Conservation (phyloP, 1,140 invertebrate genomes). For the Temnothorax nylanderi region DNA sequence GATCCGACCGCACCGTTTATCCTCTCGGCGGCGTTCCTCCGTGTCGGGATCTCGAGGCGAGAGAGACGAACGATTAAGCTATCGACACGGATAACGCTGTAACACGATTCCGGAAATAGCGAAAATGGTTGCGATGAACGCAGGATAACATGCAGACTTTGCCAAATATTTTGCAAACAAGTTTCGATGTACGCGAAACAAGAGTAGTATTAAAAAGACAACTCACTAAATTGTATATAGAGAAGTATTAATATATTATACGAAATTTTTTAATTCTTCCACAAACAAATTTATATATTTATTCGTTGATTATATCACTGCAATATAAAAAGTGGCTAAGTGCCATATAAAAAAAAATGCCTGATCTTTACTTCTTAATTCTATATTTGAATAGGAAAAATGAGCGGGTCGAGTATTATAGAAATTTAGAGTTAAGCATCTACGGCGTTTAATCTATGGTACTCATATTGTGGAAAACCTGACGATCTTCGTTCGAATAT, state of each 20-base stretch:
- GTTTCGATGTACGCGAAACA: background rate
- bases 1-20: slow-evolving; percentile 69
- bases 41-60: background rate
- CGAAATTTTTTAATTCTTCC: background rate
- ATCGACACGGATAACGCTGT: slow-evolving; percentile 16
- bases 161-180: background rate
- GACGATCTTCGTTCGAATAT: slow-evolving; percentile 33
- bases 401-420: background rate
- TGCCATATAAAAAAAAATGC: background rate
- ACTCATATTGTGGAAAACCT: slow-evolving; percentile 11
- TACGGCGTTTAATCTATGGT: slow-evolving; percentile 2
- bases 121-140: background rate
- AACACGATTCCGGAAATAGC: slow-evolving; percentile 44
- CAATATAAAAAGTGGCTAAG: background rate
- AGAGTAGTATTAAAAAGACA: background rate
- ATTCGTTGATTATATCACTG: background rate
- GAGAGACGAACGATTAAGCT: slow-evolving; percentile 4
- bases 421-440: slow-evolving; percentile 8
- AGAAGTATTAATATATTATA: background rate
- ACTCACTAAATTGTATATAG: background rate
- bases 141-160: background rate
- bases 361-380: background rate
- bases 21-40: slow-evolving; percentile 38
- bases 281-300: background rate
- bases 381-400: background rate